Percentiles rank a stretch among this genome's conserved stretches.
Conservation (phyloP, 1,140 invertebrate species). For the Sitophilus oryzae region DNA sequence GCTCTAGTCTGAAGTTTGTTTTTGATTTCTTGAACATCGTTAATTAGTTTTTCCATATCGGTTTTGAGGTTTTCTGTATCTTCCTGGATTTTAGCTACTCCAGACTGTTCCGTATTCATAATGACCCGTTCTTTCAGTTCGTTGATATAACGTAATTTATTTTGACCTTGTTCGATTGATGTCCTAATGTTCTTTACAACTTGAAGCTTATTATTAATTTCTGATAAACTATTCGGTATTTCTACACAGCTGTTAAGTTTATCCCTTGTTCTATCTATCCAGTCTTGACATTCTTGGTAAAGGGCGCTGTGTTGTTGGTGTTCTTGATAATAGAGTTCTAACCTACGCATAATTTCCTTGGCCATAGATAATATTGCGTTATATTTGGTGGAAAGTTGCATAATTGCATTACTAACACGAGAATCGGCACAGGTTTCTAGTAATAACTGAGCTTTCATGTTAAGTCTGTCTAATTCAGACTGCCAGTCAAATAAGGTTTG, state of each 20-base stretch:
- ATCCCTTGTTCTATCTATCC: conserved; percentile 80
- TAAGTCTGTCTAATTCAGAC: conserved; percentile 82
- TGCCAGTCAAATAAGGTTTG: conserved; percentile 93
- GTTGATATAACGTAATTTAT: conserved; percentile 81
- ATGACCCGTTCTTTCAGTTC: conserved; percentile 89
- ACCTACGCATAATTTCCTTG: conserved; percentile 86
- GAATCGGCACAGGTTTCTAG: conserved; percentile 90
- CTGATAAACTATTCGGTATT: conserved; percentile 67
- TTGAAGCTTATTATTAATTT: conserved; percentile 78
- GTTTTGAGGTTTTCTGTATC: conserved; percentile 80
- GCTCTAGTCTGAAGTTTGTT: conserved; percentile 65
- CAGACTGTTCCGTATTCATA: conserved; percentile 82
- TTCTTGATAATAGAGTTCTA: conserved; percentile 88
- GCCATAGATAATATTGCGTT: conserved; percentile 84
- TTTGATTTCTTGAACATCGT: conserved; percentile 71
- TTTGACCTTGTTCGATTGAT: conserved; percentile 84
- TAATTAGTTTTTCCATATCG: conserved; percentile 80
- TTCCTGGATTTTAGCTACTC: conserved; percentile 80
- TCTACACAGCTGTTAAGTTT: conserved; percentile 72
- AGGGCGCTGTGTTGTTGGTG: conserved; percentile 84
- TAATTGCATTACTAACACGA: conserved; percentile 87
- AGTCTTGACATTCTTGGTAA: conserved; percentile 86
- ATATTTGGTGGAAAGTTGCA: conserved; percentile 90
- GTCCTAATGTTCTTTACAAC: conserved; percentile 78
- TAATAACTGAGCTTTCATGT: conserved; percentile 83